A percentile compares a stretch with the other conserved stretches of the same genome.
phyloP scores from a whole-genome alignment of 2,113 vertebrate species.

The Amphiprion percula region DNA sequence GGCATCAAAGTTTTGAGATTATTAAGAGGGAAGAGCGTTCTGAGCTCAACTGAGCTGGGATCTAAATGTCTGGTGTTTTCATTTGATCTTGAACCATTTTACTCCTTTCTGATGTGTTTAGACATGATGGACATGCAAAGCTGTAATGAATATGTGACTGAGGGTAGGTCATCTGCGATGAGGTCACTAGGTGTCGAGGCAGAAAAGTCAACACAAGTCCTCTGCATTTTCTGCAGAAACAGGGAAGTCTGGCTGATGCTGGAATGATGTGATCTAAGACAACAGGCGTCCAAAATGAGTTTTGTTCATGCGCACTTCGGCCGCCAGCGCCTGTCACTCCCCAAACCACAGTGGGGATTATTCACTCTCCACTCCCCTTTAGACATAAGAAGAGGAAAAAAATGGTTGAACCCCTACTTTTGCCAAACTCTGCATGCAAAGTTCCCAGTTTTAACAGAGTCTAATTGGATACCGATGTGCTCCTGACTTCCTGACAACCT shows the following conservation, averaged over 20 bases:
- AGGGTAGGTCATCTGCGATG: neutral
- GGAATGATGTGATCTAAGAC: slow-evolving; percentile 47
- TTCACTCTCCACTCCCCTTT: slow-evolving; percentile 35
- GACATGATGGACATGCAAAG: neutral
- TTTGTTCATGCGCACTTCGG: slow-evolving; percentile 18
- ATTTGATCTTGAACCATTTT: slow-evolving; percentile 26
- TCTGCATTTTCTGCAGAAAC: slow-evolving; percentile 6
- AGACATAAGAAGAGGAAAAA: slow-evolving; percentile 41
- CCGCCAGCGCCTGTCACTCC: slow-evolving; percentile 37
- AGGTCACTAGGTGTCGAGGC: slow-evolving; percentile 27
- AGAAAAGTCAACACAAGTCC: slow-evolving; percentile 41
- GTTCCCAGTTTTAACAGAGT: slow-evolving; percentile 65
- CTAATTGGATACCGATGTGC: slow-evolving; percentile 80
- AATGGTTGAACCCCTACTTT: neutral
- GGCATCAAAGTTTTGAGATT: slow-evolving; percentile 50
- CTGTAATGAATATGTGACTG: neutral
- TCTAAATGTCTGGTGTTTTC: slow-evolving; percentile 33
- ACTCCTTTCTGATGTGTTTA: neutral
- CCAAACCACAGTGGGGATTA: slow-evolving; percentile 13
- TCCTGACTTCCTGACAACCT: slow-evolving; percentile 60
- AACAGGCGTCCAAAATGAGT: slow-evolving; percentile 56
- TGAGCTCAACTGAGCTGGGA: slow-evolving; percentile 9
- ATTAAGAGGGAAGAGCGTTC: slow-evolving; percentile 24
- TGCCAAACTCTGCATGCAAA: slow-evolving; percentile 62
- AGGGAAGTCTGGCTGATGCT: neutral